These are phyloP conservation scores for Okapia johnstoni DNA, from an alignment of 2,113 vertebrate genomes.

Conservation along the genomic window DNA sequence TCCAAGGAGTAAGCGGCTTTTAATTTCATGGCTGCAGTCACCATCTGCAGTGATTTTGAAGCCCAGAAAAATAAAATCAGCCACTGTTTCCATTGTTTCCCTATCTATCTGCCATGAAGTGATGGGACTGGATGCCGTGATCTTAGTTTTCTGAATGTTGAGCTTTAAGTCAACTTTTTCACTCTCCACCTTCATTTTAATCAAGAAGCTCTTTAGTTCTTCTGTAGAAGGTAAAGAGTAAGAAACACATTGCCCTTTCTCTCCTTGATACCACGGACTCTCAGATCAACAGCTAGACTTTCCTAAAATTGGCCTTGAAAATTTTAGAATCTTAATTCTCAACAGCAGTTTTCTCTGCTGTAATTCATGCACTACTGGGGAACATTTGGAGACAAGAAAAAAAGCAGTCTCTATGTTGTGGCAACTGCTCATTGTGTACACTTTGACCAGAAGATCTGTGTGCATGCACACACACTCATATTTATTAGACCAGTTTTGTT, in stretches of 20 bases:
- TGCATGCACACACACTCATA: not conserved
- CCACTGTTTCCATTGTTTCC: too few relatives aligned
- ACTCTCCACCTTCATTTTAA: too few relatives aligned
- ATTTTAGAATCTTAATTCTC: not conserved
- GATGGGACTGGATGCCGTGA: too few relatives aligned
- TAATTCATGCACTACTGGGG: not conserved
- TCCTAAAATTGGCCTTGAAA: not conserved
- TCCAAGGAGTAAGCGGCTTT: too few relatives aligned
- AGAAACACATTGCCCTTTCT: not conserved
- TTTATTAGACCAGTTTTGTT: not conserved
- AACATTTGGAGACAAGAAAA: not conserved
- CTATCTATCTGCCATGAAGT: too few relatives aligned
- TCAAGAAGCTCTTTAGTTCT: too few relatives aligned
- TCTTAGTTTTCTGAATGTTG: too few relatives aligned
- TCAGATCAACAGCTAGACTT: not conserved
- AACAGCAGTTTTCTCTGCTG: not conserved
- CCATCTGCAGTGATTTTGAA: too few relatives aligned
- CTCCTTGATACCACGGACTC: not conserved
- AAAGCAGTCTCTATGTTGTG: not conserved
- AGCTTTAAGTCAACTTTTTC: too few relatives aligned
- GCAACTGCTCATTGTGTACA: not conserved
- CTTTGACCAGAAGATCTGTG: not conserved
- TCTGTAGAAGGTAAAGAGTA: not conserved
- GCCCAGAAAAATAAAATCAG: too few relatives aligned
- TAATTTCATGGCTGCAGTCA: too few relatives aligned